phyloP scores from a whole-genome alignment of 2,113 vertebrate genomes.

The Rhinoderma darwinii region DNA sequence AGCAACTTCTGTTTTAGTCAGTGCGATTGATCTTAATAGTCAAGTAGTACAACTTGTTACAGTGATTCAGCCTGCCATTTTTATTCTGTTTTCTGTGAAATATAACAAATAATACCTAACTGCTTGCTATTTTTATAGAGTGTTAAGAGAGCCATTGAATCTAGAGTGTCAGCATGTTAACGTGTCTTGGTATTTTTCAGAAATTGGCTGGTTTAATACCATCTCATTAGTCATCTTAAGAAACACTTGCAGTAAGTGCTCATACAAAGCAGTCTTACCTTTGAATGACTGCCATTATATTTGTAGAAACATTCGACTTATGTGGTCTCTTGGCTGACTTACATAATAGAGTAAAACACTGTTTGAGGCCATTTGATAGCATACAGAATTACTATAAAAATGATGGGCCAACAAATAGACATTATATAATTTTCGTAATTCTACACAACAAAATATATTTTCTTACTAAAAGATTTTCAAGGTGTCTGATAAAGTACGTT shows the following conservation, averaged over 20 bases:
- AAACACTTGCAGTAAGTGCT: slow-evolving; percentile 41
- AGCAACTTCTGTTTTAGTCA: not conserved
- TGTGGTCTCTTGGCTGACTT: slow-evolving; percentile 24
- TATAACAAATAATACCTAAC: not conserved
- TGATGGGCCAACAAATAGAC: not conserved
- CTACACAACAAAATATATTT: not conserved
- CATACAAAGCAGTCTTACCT: slow-evolving; percentile 27
- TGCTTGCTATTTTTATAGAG: slow-evolving; percentile 7
- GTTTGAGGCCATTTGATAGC: slow-evolving; percentile 6
- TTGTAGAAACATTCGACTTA: slow-evolving; percentile 21
- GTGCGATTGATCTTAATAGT: not conserved
- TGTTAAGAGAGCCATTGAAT: slow-evolving; percentile 18
- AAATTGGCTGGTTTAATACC: slow-evolving; percentile 44
- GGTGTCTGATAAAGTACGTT: not conserved
- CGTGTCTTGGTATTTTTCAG: slow-evolving; percentile 29
- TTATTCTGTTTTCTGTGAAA: slow-evolving; percentile 29
- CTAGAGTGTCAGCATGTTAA: slow-evolving; percentile 16
- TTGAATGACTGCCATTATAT: slow-evolving; percentile 23
- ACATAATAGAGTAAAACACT: slow-evolving; percentile 12
- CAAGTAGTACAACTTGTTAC: not conserved
- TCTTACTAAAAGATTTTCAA: not conserved
- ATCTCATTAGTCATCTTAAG: slow-evolving; percentile 52
- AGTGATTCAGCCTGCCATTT: slow-evolving; percentile 7
- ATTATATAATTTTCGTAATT: not conserved
- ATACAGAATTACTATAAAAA: not conserved